Conservation (phyloP, 64 coral and sea anemone genomes). For the Trachythela sp. region DNA sequence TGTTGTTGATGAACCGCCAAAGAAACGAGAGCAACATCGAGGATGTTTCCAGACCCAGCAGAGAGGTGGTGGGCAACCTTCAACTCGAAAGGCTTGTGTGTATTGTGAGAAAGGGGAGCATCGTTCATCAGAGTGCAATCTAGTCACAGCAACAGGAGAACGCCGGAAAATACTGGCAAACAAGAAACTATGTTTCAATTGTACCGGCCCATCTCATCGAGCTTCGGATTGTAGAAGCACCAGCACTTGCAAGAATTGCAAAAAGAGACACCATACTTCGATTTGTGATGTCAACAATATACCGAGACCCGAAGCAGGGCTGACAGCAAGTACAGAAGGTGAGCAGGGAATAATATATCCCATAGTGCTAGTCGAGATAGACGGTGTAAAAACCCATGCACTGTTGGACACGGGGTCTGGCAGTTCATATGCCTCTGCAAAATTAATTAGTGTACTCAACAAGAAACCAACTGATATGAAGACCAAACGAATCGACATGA, state of each 20-base stretch:
- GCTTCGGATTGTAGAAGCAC: conserved; percentile 30
- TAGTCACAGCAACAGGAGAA: neutral
- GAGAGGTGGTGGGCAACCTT: neutral
- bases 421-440: conserved; percentile 33
- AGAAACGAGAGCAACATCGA: neutral
- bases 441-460: conserved; percentile 14
- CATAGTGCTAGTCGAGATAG: conserved; percentile 35
- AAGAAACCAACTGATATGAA: conserved; percentile 12
- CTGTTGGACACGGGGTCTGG: conserved; percentile 41
- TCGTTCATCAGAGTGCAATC: neutral
- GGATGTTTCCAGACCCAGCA: neutral
- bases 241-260: neutral
- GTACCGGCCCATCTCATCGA: conserved; percentile 1
- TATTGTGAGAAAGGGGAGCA: conserved; percentile 5
- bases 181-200: conserved; percentile 51
- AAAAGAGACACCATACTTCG: conserved; percentile 7
- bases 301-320: neutral
- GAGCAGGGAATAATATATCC: conserved; percentile 41
- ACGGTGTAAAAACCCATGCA: too few species aligned
- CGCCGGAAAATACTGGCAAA: conserved; percentile 29
- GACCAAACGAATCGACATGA: conserved; percentile 36
- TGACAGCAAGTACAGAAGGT: neutral
- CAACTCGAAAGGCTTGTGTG: neutral
- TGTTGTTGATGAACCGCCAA: neutral
- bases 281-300: conserved; percentile 20